Conservation (phyloP, 2,113 vertebrate species). For the Atrichornis clamosus region DNA sequence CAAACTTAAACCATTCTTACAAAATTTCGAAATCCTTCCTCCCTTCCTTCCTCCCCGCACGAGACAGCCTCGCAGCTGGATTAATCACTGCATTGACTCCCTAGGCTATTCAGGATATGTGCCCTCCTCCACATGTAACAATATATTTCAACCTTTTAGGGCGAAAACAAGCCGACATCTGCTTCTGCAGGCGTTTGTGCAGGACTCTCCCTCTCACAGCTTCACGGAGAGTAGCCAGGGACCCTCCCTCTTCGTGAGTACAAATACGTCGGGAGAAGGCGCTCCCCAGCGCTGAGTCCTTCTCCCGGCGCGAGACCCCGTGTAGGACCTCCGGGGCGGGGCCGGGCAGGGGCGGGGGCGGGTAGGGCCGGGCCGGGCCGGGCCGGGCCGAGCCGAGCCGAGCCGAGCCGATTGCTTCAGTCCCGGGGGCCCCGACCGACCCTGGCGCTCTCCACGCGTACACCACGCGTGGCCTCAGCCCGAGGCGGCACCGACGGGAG, state of each 20-base stretch:
- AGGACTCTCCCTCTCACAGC: not conserved
- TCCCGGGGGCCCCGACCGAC: no score
- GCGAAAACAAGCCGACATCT: not conserved
- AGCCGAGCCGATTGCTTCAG: no score
- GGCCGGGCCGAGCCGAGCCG: no score
- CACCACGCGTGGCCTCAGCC: not conserved
- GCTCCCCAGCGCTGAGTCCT: not conserved
- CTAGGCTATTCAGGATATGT: not conserved
- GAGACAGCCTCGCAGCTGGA: not conserved
- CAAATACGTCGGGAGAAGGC: not conserved
- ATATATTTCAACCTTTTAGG: not conserved
- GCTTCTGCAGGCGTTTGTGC: not conserved
- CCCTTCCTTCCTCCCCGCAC: no score
- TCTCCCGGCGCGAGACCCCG: not conserved
- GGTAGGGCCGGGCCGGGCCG: no score
- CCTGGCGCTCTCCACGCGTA: rapidly evolving
- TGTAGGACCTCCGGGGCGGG: not conserved
- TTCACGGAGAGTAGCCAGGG: rapidly evolving
- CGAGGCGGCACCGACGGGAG: not conserved
- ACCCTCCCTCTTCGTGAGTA: rapidly evolving
- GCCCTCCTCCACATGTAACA: not conserved
- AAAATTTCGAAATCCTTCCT: not conserved
- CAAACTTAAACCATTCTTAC: not conserved
- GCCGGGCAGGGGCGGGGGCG: no score
- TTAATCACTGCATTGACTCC: not conserved